Evolutionary conservation across 2,888 invertebrate species (phyloP).

Genomic region (Epirrhoe tristata): DNA sequence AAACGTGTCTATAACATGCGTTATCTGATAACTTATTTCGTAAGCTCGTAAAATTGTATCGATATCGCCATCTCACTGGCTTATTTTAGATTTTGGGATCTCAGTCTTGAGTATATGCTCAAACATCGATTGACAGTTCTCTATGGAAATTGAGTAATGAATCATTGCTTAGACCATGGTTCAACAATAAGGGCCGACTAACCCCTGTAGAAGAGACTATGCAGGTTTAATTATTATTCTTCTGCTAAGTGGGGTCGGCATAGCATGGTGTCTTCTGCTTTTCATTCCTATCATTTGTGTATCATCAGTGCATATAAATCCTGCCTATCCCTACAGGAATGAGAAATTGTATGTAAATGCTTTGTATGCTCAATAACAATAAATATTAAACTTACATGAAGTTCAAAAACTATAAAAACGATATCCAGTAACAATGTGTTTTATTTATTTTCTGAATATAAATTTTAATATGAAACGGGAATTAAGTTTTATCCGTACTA

Average conservation of each 20-base stretch:
- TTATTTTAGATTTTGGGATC: constrained; percentile 24
- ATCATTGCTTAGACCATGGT: too few relatives aligned
- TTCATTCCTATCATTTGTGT: too few relatives aligned
- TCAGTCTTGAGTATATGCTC: too few relatives aligned
- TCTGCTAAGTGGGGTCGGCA: too few relatives aligned
- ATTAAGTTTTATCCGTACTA: constrained; percentile 5
- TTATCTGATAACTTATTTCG: constrained; percentile 28
- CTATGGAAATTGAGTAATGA: too few relatives aligned
- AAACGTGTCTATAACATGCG: constrained; percentile 33
- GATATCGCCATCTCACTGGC: constrained; percentile 40
- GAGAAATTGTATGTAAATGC: neutral
- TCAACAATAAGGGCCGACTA: too few relatives aligned
- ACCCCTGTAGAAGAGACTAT: too few relatives aligned
- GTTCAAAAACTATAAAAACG: neutral
- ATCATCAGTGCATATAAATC: too few relatives aligned
- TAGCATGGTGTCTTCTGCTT: too few relatives aligned
- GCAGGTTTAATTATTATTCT: too few relatives aligned
- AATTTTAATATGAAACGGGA: constrained; percentile 1
- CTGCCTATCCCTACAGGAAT: neutral
- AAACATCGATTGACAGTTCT: too few relatives aligned
- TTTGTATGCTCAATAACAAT: neutral
- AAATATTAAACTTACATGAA: neutral
- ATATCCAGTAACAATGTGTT: neutral
- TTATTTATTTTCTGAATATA: constrained; percentile 3
- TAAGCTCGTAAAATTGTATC: constrained; percentile 46